A percentile compares a stretch with the other conserved stretches of the same genome.
These are phyloP conservation scores for Sprattus sprattus DNA, from an alignment of 2,113 vertebrate genomes.

Conservation along the genomic window DNA sequence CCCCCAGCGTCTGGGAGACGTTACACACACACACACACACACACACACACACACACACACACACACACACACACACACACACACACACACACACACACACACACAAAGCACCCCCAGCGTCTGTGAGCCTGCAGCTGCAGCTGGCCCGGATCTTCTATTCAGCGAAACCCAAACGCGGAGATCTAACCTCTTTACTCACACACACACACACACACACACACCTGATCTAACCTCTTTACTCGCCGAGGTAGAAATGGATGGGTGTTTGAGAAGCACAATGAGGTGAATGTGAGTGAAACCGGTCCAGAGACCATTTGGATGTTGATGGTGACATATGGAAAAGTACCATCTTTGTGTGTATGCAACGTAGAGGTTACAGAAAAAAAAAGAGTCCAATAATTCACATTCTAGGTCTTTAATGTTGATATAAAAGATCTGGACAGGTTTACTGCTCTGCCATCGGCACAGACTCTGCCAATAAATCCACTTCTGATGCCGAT, in stretches of 20 bases:
- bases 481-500: neutral
- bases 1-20: too few species aligned
- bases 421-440: neutral
- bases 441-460: neutral
- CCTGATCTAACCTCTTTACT: too few species aligned
- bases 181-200: too few species aligned
- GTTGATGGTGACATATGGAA: neutral
- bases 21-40: too few species aligned
- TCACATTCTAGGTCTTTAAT: neutral
- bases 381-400: neutral
- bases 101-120: neutral
- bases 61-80: too few species aligned
- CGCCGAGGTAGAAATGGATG: neutral
- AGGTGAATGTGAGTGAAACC: neutral
- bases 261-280: neutral
- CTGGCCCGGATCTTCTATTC: neutral
- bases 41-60: too few species aligned
- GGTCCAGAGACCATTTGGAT: neutral
- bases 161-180: neutral
- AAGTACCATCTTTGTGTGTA: neutral
- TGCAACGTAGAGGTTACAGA: neutral
- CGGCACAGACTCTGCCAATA: neutral
- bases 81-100: too few species aligned
- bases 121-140: neutral
- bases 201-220: too few species aligned